phyloP scores from a whole-genome alignment of 2,888 invertebrate genomes.

The Empis stercorea region DNA sequence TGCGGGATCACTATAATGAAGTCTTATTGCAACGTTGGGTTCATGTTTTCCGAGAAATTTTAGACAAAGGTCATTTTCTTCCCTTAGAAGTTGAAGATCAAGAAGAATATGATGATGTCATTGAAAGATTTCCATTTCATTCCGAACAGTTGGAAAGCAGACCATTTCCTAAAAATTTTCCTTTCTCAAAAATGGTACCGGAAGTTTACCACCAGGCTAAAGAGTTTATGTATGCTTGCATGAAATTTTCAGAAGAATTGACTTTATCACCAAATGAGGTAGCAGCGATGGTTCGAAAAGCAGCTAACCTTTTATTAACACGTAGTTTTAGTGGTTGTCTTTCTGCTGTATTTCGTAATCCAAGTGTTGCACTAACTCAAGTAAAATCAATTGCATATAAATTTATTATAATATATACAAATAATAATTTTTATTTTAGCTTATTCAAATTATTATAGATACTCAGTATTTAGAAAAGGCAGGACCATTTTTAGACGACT shows the following conservation, averaged over 20 bases:
- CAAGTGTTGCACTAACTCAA: conserved; percentile 74
- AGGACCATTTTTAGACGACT: conserved; percentile 86
- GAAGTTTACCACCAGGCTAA: conserved; percentile 94
- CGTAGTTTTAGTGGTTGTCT: conserved; percentile 89
- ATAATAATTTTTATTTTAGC: not conserved
- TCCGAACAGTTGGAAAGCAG: conserved; percentile 60
- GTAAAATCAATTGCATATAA: conserved; percentile 21
- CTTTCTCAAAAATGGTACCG: conserved; percentile 94
- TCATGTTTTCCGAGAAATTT: conserved; percentile 82
- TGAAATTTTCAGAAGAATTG: conserved; percentile 86
- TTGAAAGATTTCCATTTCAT: conserved; percentile 83
- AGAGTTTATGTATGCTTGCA: conserved; percentile 91
- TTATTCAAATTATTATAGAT: conserved; percentile 90
- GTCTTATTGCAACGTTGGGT: conserved; percentile 93
- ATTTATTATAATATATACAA: not conserved
- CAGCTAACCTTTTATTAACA: conserved; percentile 75
- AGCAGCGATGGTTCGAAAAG: conserved; percentile 73
- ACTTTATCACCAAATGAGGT: conserved; percentile 46
- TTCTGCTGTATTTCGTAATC: conserved; percentile 76
- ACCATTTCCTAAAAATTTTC: conserved; percentile 65
- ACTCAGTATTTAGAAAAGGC: conserved; percentile 94
- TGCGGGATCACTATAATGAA: conserved; percentile 96
- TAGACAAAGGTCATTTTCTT: conserved; percentile 86
- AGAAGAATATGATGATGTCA: conserved; percentile 71
- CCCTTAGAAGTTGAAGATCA: conserved; percentile 66